Base-by-base conservation (phyloP, 2,113 vertebrate species). In the Ovis aries region DNA sequence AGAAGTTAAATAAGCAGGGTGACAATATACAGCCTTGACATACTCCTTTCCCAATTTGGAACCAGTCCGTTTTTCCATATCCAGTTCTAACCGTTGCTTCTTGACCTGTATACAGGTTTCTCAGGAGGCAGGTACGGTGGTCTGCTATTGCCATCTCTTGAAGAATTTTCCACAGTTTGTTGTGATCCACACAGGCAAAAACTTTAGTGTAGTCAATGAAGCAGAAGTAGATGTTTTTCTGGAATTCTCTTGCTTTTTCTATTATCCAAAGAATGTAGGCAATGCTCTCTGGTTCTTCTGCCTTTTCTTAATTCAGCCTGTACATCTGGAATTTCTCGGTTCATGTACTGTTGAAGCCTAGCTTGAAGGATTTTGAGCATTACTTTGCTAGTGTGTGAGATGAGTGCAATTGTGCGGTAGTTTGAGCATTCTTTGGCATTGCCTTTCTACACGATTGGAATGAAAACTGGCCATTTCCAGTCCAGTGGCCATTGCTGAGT, bases 371-470 rank as follows among this genome's bases (percentile, higher is more conserved):
- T 40, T 40, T 40, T 40, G n/a, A 71, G 67, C 19, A 40, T 40
- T 12, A 23, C 1, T 36, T 71, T 71, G n/a, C 10, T 40, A 40
- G 67, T 1, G 3, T 71, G 67, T 40, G n/a, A 71, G 3, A 71
- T 40, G 67, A 40, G 67, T 40, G 5, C 67, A 71, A 71, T 21
- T 71, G 67, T 71, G n/a, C 2, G 21, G n/a, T 40, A 71, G 10
- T 40, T 6, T 71, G 19, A 71, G 11, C 67, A 40, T 71, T 71
- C 67, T 71, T 40, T 36, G n/a, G 9, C 16, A 71, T 11, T 71
- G 67, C 67, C 67, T 36, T 71, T 71, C n/a, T 71, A 6, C 0
- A 1, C 0, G 10, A 71, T 0, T 71, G 1, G n/a, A 71, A 71
- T 71, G n/a, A 71, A 71, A 71, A 40, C n/a, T 71, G 67, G n/a